phyloP scores from a whole-genome alignment of 2,888 invertebrate species.

The Drosophila suboccidentalis region DNA sequence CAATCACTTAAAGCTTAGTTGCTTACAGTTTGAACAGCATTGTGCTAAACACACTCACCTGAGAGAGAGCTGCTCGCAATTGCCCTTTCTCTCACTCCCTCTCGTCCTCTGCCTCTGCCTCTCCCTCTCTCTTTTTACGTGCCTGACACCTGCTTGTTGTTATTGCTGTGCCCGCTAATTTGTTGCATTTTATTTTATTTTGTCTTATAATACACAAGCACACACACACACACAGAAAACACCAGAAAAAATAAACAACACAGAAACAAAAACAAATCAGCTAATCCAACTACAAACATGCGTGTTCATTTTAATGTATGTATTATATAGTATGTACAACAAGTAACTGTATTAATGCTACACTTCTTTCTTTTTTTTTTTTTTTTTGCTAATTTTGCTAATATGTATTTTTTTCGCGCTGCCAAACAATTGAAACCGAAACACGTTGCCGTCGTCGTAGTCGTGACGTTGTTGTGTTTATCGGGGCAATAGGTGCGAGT shows the following conservation, averaged over 20 bases:
- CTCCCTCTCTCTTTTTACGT: conserved; percentile 8
- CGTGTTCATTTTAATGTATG: conserved; percentile 12
- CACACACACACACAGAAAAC: conserved; percentile 8
- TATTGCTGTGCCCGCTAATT: conserved; percentile 34
- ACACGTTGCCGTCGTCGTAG: conserved; percentile 61
- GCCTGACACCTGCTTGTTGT: conserved; percentile 44
- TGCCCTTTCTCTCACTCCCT: conserved; percentile 1
- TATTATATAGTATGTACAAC: conserved; percentile 14
- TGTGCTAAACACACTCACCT: conserved; percentile 35
- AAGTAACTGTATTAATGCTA: conserved; percentile 37
- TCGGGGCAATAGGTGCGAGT: conserved; percentile 37
- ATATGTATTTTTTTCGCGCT: conserved; percentile 19
- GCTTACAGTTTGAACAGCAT: conserved; percentile 38
- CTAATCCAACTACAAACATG: conserved; percentile 3
- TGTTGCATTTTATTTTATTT: conserved; percentile 44
- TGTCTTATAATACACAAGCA: conserved; percentile 4
- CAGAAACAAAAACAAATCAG: conserved; percentile 1
- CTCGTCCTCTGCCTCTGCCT: not conserved
- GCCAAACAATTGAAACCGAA: conserved; percentile 58
- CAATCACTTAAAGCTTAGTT: conserved; percentile 35
- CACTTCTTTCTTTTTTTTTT: conserved; percentile 7
- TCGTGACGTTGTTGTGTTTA: conserved; percentile 51
- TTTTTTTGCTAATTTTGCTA: conserved; percentile 18
- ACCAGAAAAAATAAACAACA: conserved; percentile 13
- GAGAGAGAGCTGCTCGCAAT: not conserved